Evolutionary conservation across 2,888 invertebrate genomes (phyloP).

Genomic region (Caenorhabditis japonica): DNA sequence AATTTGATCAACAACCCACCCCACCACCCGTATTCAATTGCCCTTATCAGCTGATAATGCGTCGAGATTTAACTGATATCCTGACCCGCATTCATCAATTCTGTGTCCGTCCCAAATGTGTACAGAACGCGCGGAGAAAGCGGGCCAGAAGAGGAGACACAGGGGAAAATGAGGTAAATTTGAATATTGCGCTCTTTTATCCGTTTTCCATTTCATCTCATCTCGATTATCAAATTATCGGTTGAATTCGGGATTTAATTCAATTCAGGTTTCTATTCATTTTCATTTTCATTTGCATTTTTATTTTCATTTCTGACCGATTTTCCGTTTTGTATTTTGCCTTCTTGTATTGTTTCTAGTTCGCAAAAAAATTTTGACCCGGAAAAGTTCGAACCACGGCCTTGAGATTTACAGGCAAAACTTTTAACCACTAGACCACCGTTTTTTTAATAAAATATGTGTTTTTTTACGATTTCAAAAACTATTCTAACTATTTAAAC

Average conservation of each 20-base stretch:
- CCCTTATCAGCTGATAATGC: too few relatives aligned
- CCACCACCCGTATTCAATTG: too few relatives aligned
- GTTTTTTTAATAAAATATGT: too few relatives aligned
- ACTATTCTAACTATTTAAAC: too few relatives aligned
- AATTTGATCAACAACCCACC: too few relatives aligned
- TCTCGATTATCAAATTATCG: conserved; percentile 45
- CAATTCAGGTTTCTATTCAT: conserved; percentile 14
- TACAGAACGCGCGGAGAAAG: neutral
- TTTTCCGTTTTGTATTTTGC: neutral
- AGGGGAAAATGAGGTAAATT: conserved; percentile 24
- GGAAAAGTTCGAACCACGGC: too few relatives aligned
- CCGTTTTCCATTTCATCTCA: conserved; percentile 13
- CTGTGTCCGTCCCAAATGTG: conserved; percentile 8
- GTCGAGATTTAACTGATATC: conserved; percentile 30
- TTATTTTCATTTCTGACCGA: conserved; percentile 2
- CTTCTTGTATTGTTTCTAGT: too few relatives aligned
- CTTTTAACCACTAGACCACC: too few relatives aligned
- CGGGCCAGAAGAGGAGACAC: conserved; percentile 14
- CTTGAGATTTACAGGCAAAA: too few relatives aligned
- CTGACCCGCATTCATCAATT: conserved; percentile 29
- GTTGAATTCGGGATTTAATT: conserved; percentile 32
- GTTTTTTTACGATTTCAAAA: too few relatives aligned
- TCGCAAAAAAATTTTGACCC: too few relatives aligned
- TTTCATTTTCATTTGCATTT: conserved; percentile 11
- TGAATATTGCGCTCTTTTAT: conserved; percentile 26